phyloP scores from a whole-genome alignment of 2,888 invertebrate genomes.

The Lordiphosa fenestrarum region DNA sequence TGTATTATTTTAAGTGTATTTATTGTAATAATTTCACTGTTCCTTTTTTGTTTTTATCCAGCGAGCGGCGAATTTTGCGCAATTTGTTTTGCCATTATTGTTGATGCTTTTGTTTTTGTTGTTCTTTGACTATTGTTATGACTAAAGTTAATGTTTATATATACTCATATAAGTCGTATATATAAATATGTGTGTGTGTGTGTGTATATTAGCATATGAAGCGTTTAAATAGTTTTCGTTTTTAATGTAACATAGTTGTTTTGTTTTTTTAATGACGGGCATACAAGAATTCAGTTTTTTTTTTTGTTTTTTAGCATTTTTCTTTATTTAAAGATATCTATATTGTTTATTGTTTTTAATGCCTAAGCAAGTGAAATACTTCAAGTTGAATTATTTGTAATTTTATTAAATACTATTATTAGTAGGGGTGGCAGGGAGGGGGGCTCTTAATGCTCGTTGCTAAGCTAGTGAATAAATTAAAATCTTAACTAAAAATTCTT shows the following conservation, averaged over 20 bases:
- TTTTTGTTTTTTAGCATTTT: conserved; percentile 35
- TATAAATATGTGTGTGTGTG: conserved; percentile 27
- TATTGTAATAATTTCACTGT: conserved; percentile 56
- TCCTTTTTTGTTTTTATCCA: conserved; percentile 28
- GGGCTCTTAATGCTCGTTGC: conserved; percentile 42
- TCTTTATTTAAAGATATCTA: conserved; percentile 32
- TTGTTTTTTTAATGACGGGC: conserved; percentile 39
- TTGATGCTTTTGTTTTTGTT: conserved; percentile 30
- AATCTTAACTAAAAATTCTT: conserved; percentile 50
- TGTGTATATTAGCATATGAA: conserved; percentile 65
- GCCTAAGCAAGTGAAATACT: conserved; percentile 62
- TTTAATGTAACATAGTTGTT: conserved; percentile 47
- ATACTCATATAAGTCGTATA: conserved; percentile 21
- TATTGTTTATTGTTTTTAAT: conserved; percentile 44
- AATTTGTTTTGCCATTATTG: conserved; percentile 35
- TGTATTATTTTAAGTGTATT: conserved; percentile 57
- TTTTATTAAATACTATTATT: conserved; percentile 45
- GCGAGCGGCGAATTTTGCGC: conserved; percentile 53
- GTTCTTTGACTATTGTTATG: conserved; percentile 66
- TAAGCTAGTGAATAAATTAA: conserved; percentile 68
- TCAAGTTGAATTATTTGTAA: conserved; percentile 31
- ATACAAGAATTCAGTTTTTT: conserved; percentile 28
- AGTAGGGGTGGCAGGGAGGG: conserved; percentile 26
- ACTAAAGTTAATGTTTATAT: conserved; percentile 59
- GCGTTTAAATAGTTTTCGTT: conserved; percentile 62